Evolutionary conservation across 2,113 vertebrate species (phyloP).

Genomic region (Pituophis catenifer): DNA sequence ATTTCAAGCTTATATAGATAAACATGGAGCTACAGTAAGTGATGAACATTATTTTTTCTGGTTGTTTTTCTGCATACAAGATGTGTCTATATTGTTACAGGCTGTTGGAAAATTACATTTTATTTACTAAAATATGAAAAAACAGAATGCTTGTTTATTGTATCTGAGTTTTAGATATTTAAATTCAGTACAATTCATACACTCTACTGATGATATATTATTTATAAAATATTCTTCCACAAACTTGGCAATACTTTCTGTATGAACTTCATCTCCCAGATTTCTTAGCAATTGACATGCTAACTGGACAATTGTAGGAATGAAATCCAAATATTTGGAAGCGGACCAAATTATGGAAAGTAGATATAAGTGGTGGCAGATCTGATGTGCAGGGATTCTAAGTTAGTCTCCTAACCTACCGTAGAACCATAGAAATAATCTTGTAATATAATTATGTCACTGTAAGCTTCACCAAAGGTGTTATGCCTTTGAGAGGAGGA

Average conservation of each 20-base stretch:
- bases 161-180: background rate
- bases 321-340: background rate
- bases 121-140: background rate
- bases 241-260: background rate
- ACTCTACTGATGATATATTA: background rate
- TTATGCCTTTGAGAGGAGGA: background rate
- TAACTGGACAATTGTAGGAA: background rate
- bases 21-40: constrained; percentile 77
- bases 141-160: background rate
- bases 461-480: background rate
- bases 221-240: background rate
- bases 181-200: background rate
- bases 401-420: background rate
- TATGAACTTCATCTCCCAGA: background rate
- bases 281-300: background rate
- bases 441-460: background rate
- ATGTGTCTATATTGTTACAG: background rate
- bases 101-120: background rate
- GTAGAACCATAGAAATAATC: background rate
- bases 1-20: constrained; percentile 75
- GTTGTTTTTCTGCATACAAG: background rate
- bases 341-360: background rate
- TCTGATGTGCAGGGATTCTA: background rate
- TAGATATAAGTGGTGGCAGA: background rate
- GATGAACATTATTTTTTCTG: constrained; percentile 16